These are phyloP conservation scores for Watsonalla cultraria DNA, from an alignment of 2,888 invertebrate genomes.

Conservation along the genomic window DNA sequence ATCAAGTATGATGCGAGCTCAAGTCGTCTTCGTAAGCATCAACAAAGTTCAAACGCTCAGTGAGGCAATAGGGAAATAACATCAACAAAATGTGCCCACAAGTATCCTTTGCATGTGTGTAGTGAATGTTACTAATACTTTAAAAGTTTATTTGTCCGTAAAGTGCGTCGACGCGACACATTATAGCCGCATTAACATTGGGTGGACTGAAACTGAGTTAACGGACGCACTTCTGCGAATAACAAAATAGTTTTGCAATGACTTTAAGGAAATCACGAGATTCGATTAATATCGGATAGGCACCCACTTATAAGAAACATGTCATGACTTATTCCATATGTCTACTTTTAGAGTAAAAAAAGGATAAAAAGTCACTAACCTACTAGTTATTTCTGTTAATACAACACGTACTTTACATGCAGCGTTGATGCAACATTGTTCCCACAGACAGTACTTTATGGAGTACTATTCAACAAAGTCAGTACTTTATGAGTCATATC, in stretches of 20 bases:
- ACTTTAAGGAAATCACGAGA: too few relatives aligned
- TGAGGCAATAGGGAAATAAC: slow-evolving; percentile 13
- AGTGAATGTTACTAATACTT: not conserved
- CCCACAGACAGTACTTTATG: too few relatives aligned
- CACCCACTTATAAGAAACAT: too few relatives aligned
- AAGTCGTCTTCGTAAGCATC: slow-evolving; percentile 7
- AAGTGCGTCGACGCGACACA: not conserved
- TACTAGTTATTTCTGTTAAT: too few relatives aligned
- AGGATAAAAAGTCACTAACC: too few relatives aligned
- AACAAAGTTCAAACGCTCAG: slow-evolving; percentile 14
- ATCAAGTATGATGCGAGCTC: slow-evolving; percentile 3
- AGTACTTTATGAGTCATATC: too few relatives aligned
- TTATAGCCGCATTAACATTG: not conserved
- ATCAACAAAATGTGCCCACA: not conserved
- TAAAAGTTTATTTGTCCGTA: not conserved
- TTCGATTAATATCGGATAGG: too few relatives aligned
- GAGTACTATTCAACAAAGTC: too few relatives aligned
- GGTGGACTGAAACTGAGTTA: not conserved
- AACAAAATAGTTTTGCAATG: not conserved
- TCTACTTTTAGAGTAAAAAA: too few relatives aligned
- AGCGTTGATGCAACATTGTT: too few relatives aligned
- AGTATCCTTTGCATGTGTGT: not conserved
- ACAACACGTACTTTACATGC: too few relatives aligned
- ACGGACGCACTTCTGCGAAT: not conserved
- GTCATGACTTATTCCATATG: too few relatives aligned